These are phyloP conservation scores for Poecilobothrus nobilitatus DNA, from an alignment of 2,888 invertebrate species.

Conservation along the genomic window DNA sequence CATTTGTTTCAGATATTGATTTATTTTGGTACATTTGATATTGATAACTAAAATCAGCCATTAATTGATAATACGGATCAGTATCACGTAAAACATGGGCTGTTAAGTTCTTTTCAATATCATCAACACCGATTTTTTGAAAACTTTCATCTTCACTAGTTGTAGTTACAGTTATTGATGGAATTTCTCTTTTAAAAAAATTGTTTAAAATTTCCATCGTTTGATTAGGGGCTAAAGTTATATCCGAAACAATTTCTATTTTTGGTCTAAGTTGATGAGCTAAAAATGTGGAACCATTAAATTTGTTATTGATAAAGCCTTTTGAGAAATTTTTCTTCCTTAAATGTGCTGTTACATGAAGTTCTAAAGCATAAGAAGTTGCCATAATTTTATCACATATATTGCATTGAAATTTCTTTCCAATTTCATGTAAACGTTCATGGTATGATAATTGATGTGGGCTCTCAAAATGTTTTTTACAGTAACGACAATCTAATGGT, in stretches of 20 bases:
- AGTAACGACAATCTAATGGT: not conserved
- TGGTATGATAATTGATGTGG: not conserved
- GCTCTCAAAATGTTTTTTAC: constrained; percentile 1
- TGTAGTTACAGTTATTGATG: not conserved
- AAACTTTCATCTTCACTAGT: not conserved
- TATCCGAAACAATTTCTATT: not conserved
- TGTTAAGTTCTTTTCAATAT: not conserved
- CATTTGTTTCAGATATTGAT: not conserved
- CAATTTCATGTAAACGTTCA: not conserved
- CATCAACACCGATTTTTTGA: not conserved
- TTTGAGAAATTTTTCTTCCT: not conserved
- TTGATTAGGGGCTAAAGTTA: not conserved
- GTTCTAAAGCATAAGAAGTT: not conserved
- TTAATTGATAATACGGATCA: not conserved
- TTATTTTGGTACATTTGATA: not conserved
- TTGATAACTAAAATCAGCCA: not conserved
- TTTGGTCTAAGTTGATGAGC: not conserved
- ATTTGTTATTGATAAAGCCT: not conserved
- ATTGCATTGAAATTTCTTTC: constrained; percentile 4
- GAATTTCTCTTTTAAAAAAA: not conserved
- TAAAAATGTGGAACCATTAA: not conserved
- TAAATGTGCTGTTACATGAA: not conserved
- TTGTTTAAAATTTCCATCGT: not conserved
- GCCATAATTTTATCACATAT: not conserved
- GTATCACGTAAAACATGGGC: not conserved